Base-by-base conservation (phyloP, 1,140 invertebrate genomes). In the Bombyx mori region DNA sequence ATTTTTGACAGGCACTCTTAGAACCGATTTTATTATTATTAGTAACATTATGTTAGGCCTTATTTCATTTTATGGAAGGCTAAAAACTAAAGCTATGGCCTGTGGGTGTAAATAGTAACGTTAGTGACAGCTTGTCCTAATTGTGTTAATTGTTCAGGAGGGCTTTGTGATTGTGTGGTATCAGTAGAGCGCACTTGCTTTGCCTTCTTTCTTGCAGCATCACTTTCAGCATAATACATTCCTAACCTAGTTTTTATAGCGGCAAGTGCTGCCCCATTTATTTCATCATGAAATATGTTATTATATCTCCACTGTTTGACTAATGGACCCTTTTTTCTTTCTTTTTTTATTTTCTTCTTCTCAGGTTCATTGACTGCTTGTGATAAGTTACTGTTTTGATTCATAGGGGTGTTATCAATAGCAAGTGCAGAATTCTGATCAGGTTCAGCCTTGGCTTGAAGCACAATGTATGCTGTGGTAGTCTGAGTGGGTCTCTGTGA, bases 221-320 rank as follows among this genome's bases (percentile, higher is more conserved):
- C 84, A 73, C 77, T 82, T 63, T 88, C 86, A 46, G 84, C 79
- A 73, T 88, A 89, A 57, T 89, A 89, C 79, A 88, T 85, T 6
- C 78, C 82, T 35, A 89, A 67, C 49, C 88, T 77, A n/a, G 86
- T 89, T 71, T 89, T 89, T 26, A 89, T 89, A 42, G 88, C 88
- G 44, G 82, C 77, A 9, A 89, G 66, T 45, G 84, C 86, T 48
- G 82, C 83, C 44, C 88, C 88, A 74, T 89, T 89, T 7, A 89
- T 88, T 67, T 88, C 86, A 66, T 88, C 84, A 71, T 88, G 87
- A 62, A 89, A 88, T 64, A 88, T 86, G 57, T 86, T 87, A 10
- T 80, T 88, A 60, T 89, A 88, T 61, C 87, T 73, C 88, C 88
- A 88, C 58, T 88, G 87, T 62, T 88, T 89, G 0, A 89, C 87